Conservation (phyloP, 2,797 vertebrate species). For the Crax fasciolata region DNA sequence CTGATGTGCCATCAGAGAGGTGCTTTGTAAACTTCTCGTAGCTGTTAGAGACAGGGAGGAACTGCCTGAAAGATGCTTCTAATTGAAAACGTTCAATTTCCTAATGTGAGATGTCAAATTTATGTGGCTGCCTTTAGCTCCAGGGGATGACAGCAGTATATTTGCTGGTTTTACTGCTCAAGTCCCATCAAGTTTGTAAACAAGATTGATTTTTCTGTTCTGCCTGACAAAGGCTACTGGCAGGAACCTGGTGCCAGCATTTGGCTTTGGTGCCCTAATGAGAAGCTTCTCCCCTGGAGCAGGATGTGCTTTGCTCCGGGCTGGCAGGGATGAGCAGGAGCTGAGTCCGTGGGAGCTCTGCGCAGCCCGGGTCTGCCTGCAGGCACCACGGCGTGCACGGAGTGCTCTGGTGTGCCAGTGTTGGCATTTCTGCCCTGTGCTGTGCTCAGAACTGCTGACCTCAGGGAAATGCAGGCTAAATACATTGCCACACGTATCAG, state of each 20-base stretch:
- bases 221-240: not conserved
- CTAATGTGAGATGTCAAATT: rapidly evolving
- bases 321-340: rapidly evolving
- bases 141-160: rapidly evolving
- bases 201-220: conserved; percentile 37
- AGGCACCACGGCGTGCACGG: rapidly evolving
- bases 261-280: not conserved
- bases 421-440: not conserved
- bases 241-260: rapidly evolving
- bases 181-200: not conserved
- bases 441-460: not conserved
- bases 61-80: not conserved
- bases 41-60: not conserved
- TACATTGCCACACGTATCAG: not conserved
- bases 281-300: not conserved
- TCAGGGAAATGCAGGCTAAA: not conserved
- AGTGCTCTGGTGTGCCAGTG: rapidly evolving
- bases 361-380: not conserved
- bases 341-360: rapidly evolving
- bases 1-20: not conserved
- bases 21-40: not conserved
- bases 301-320: not conserved
- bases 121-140: not conserved
- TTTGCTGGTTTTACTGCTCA: not conserved
- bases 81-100: not conserved